A percentile compares a stretch with the other conserved stretches of the same genome.
Conservation (phyloP, 2,113 vertebrate species). For the Hirundichthys speculiger region DNA sequence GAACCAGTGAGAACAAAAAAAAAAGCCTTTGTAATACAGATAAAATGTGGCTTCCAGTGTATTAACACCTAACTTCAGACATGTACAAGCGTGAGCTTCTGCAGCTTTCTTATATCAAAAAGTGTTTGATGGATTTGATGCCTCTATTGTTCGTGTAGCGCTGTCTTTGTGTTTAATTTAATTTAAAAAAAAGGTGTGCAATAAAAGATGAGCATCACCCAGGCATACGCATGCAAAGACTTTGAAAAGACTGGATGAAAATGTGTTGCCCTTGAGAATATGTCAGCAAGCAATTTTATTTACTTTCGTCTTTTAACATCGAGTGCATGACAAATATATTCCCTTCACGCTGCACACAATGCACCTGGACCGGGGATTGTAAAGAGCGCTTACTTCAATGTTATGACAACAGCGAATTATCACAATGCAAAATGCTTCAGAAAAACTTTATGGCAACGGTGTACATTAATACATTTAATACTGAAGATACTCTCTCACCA, state of each 20-base stretch:
- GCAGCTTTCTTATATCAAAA: neutral
- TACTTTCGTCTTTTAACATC: no score
- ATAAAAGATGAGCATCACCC: neutral
- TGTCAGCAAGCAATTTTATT: neutral
- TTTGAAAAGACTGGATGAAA: conserved; percentile 27
- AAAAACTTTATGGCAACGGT: no score
- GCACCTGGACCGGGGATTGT: neutral
- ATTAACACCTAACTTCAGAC: conserved; percentile 34
- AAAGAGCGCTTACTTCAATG: neutral
- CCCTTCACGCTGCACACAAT: no score
- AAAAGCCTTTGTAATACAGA: conserved; percentile 10
- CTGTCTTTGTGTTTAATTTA: no score
- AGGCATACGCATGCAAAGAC: neutral
- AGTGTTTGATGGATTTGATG: conserved; percentile 28
- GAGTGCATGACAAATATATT: no score
- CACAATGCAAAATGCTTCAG: no score
- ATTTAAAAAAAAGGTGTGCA: neutral
- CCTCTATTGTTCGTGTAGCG: conserved; percentile 2
- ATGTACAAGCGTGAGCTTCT: conserved; percentile 4
- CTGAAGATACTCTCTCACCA: neutral
- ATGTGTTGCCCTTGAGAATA: conserved; percentile 1
- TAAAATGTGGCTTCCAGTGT: conserved; percentile 14
- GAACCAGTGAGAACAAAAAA: no score
- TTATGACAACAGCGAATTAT: neutral
- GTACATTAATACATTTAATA: no score